Evolutionary conservation across 35 echinoderm and acorn worm genomes (phyloP), one percentile per base, ranked within the genome.

Genomic region (Stichopus chloronotus): DNA sequence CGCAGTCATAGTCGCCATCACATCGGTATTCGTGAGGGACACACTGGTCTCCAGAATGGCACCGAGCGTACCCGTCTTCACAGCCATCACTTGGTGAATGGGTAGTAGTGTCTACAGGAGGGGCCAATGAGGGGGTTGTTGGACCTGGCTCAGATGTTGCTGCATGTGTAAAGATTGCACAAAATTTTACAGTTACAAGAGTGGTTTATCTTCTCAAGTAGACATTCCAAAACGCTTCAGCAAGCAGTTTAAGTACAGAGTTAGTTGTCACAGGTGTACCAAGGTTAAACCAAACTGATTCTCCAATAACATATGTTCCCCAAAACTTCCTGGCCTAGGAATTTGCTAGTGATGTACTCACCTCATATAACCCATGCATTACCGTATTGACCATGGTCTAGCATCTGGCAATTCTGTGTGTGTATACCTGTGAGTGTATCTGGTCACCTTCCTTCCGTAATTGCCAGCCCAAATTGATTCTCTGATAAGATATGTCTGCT

Each of bases 1-100:
- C 55, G 13, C 81, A 84, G 19, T 84, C 81, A 17, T 43, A 84
- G 56, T 84, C 81, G 12, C 81, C 81, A 84, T 84, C 81, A 17
- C 81, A 84, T 57, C 81, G 17, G 53, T 84, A 84, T 7, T 84
- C 53, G 21, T 53, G 52, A 12, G 21, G 17, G 30, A 84, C 56
- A 57, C 81, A 84, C 81, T 84, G 81, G 55, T 84, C 55, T 5
- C 56, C 56, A 4, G 81, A 84, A 54, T 56, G 81, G 56, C 81
- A 84, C 6, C 81, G 12, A 54, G 81, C 30, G 13, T 84, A 43
- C 14, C 81, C 81, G 56, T 14, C 13, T 4, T 10, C 12, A 84
- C 81, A 84, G 14, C 14, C 13, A 56, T 8, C 2, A 7, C 52
- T 57, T 83, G 81, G 43, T 57, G 9, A 53, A 12, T 25, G 81